Percentiles rank a stretch among this genome's conserved stretches.
phyloP scores from a whole-genome alignment of 2,113 vertebrate species.

The Ptyas mucosa region DNA sequence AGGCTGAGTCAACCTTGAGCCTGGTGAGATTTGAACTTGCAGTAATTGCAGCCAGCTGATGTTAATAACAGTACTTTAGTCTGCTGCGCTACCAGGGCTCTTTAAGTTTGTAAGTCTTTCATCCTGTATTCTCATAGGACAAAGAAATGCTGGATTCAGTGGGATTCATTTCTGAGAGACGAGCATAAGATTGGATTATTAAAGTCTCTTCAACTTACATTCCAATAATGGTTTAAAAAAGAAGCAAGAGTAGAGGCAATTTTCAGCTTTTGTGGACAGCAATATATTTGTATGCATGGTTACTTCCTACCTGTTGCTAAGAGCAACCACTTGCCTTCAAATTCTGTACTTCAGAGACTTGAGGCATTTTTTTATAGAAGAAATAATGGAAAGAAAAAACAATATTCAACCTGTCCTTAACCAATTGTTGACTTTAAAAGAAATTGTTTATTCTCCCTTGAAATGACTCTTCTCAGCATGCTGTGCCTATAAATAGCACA shows the following conservation, averaged over 20 bases:
- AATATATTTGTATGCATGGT: slow-evolving; percentile 51
- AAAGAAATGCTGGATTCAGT: background rate
- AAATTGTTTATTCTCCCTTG: slow-evolving; percentile 27
- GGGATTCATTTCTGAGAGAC: background rate
- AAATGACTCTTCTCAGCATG: slow-evolving; percentile 29
- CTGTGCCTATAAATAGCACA: slow-evolving; percentile 10
- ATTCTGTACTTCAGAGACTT: slow-evolving; percentile 27
- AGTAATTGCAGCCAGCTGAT: no score
- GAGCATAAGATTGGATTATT: background rate
- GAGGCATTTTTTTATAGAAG: slow-evolving; percentile 50
- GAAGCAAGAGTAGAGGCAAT: background rate
- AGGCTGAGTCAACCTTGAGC: no score
- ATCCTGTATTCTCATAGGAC: background rate
- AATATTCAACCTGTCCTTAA: slow-evolving; percentile 15
- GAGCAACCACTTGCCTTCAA: slow-evolving; percentile 60
- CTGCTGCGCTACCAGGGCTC: no score
- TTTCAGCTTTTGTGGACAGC: slow-evolving; percentile 39
- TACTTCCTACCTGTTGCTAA: slow-evolving; percentile 57
- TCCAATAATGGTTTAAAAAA: slow-evolving; percentile 22
- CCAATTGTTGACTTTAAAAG: slow-evolving; percentile 43
- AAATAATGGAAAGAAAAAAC: slow-evolving; percentile 34
- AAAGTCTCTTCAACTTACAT: slow-evolving; percentile 38
- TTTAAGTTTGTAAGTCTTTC: slow-evolving; percentile 13
- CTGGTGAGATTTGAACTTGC: no score
- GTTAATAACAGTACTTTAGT: no score